These are phyloP conservation scores for Creontiades dilutus DNA, from an alignment of 2,888 invertebrate genomes.

Conservation along the genomic window DNA sequence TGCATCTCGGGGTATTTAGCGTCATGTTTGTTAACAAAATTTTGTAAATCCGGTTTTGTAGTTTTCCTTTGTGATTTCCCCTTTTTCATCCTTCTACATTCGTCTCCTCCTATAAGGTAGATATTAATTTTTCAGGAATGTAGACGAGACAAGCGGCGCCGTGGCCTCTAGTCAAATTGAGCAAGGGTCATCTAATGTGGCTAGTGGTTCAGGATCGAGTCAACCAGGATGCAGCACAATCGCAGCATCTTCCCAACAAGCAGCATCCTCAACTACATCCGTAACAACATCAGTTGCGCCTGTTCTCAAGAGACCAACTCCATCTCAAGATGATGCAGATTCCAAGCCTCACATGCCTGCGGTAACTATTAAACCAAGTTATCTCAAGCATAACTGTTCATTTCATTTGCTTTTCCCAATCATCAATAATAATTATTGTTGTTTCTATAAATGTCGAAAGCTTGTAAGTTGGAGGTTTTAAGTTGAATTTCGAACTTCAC, in stretches of 20 bases:
- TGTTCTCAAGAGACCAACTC: slow-evolving; percentile 63
- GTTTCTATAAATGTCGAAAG: too few relatives aligned
- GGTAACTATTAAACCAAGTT: not conserved
- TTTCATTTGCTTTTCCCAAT: not conserved
- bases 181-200: slow-evolving; percentile 45
- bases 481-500: too few relatives aligned
- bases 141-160: slow-evolving; percentile 75
- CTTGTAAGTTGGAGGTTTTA: too few relatives aligned
- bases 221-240: slow-evolving; percentile 61
- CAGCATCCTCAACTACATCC: slow-evolving; percentile 63
- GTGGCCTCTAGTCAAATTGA: slow-evolving; percentile 73
- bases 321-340: slow-evolving; percentile 62
- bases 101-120: not conserved
- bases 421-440: too few relatives aligned
- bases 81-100: not conserved
- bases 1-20: too few relatives aligned
- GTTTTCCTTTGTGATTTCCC: too few relatives aligned
- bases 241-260: slow-evolving; percentile 67
- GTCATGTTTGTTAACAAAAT: too few relatives aligned
- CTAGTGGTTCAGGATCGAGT: slow-evolving; percentile 51
- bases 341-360: slow-evolving; percentile 66
- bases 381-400: not conserved
- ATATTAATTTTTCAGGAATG: slow-evolving; percentile 18
- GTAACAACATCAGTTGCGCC: slow-evolving; percentile 70
- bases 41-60: too few relatives aligned